phyloP scores from a whole-genome alignment of 2,888 invertebrate genomes.

The Chymomyza fuscimana region DNA sequence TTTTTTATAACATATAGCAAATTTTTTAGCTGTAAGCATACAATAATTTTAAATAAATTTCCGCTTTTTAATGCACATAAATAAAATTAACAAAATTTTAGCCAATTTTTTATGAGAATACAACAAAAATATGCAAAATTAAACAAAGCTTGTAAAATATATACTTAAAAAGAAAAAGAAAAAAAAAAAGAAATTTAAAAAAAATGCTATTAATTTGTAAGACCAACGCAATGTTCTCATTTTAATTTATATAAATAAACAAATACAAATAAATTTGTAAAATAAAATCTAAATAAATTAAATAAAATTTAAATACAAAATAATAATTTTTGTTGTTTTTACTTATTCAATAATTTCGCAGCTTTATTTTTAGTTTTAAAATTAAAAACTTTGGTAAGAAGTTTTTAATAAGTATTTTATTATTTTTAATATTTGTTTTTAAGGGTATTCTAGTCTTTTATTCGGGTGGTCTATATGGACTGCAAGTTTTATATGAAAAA shows the following conservation, averaged over 20 bases:
- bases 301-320: constrained; percentile 67
- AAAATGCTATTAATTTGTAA: constrained; percentile 74
- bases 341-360: not conserved
- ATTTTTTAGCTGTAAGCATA: constrained; percentile 62
- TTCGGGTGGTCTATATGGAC: no score
- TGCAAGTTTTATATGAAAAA: no score
- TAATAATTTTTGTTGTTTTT: constrained; percentile 12
- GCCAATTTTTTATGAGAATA: constrained; percentile 51
- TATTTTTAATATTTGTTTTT: no score
- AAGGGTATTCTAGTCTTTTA: no score
- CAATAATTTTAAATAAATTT: constrained; percentile 25
- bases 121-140: constrained; percentile 5
- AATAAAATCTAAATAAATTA: constrained; percentile 61
- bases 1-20: constrained; percentile 60
- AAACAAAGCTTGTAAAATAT: constrained; percentile 1
- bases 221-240: constrained; percentile 76
- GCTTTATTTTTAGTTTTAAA: not conserved
- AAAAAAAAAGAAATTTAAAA: constrained; percentile 41
- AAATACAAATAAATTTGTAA: constrained; percentile 57
- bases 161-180: constrained; percentile 16
- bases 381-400: no score
- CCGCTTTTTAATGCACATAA: constrained; percentile 38
- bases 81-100: constrained; percentile 20
- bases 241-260: constrained; percentile 70
- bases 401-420: no score